Conservation (phyloP, 1,140 invertebrate species). For the Lerema accius region DNA sequence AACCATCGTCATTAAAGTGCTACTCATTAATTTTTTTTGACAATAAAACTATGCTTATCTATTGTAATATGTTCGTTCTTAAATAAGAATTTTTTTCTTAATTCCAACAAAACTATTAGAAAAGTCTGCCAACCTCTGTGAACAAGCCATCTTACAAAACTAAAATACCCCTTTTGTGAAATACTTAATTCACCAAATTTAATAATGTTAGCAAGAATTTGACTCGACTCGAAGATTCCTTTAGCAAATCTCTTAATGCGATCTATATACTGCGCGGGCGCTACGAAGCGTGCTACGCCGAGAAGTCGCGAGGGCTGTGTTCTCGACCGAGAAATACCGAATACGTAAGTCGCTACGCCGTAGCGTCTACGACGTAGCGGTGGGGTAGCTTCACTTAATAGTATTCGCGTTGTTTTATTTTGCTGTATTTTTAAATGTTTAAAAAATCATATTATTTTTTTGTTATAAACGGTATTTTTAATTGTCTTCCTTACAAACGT, state of each 20-base stretch:
- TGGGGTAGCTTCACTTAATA: slow-evolving; percentile 34
- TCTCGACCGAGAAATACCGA: slow-evolving; percentile 55
- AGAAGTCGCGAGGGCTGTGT: slow-evolving; percentile 49
- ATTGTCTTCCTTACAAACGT: no score
- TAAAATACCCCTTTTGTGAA: slow-evolving; percentile 19
- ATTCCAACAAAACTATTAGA: no score
- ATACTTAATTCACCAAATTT: slow-evolving; percentile 22
- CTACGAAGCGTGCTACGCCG: slow-evolving; percentile 49
- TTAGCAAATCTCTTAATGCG: slow-evolving; percentile 67
- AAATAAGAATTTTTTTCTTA: no score
- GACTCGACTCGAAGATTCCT: slow-evolving; percentile 42
- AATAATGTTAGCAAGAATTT: slow-evolving; percentile 35
- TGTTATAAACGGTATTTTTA: no score
- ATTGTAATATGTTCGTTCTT: no score
- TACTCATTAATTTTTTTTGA: no score
- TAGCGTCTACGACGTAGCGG: slow-evolving; percentile 40
- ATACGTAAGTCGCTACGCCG: slow-evolving; percentile 46
- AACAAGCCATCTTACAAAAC: slow-evolving; percentile 1
- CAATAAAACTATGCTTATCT: no score
- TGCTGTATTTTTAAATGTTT: no score
- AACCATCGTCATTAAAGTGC: no score
- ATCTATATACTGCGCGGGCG: slow-evolving; percentile 54
- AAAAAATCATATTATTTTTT: no score
- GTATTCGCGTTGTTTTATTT: slow-evolving; percentile 33
- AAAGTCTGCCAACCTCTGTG: no score